Conservation (phyloP, 35 echinoderm and acorn worm species). For the Amphiura filiformis region DNA sequence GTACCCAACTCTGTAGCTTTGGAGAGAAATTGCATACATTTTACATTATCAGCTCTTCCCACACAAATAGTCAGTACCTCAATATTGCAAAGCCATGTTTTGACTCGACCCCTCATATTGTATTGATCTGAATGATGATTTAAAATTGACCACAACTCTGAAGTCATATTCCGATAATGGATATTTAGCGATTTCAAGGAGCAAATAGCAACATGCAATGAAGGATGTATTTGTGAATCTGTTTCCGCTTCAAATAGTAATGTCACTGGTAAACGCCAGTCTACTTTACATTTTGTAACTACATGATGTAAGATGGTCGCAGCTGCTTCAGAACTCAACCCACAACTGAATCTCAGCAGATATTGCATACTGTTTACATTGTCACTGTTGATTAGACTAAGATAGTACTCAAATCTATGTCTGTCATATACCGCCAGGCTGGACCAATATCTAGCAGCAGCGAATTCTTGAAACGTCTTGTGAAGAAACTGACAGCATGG, state of each 20-base stretch:
- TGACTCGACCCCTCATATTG: background rate
- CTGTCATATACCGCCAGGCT: background rate
- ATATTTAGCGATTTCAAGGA: background rate
- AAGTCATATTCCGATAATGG: background rate
- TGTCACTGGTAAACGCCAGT: background rate
- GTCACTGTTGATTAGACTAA: background rate
- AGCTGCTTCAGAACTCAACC: background rate
- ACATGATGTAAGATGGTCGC: background rate
- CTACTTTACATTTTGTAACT: background rate
- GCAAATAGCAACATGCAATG: background rate
- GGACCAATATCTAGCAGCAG: background rate
- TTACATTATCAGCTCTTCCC: background rate
- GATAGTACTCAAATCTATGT: background rate
- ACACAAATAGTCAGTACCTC: background rate
- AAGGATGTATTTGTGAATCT: background rate
- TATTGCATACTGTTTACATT: constrained; percentile 5
- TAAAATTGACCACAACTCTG: background rate
- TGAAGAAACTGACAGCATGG: background rate
- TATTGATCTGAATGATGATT: background rate
- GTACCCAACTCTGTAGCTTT: background rate
- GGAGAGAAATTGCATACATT: background rate
- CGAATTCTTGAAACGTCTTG: background rate
- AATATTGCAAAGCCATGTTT: background rate
- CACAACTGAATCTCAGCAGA: background rate
- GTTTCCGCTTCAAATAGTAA: background rate